A percentile compares a stretch with the other conserved stretches of the same genome.
Conservation (phyloP, 2,888 invertebrate genomes). For the Eudasyphora cyanicolor region DNA sequence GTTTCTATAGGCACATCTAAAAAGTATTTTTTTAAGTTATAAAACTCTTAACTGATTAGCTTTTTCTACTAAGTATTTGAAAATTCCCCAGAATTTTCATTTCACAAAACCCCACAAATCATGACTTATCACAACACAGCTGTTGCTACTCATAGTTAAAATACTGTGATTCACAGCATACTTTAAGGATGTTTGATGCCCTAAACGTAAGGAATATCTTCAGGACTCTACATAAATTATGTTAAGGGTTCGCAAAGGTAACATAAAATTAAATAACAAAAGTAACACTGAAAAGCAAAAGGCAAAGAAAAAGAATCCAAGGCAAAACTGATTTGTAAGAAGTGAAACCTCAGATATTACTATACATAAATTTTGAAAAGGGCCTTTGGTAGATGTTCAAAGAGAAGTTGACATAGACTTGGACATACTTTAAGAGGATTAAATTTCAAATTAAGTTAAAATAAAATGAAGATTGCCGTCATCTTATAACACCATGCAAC, state of each 20-base stretch:
- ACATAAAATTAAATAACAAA: not conserved
- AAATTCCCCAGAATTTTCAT: not conserved
- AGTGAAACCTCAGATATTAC: not conserved
- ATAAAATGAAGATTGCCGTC: not conserved
- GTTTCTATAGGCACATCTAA: no score
- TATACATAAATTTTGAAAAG: not conserved
- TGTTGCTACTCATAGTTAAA: not conserved
- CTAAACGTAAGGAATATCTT: not conserved
- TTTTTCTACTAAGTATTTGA: no score
- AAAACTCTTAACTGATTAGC: no score
- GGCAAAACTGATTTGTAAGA: not conserved
- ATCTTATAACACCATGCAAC: no score
- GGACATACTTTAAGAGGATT: not conserved
- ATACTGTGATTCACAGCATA: not conserved
- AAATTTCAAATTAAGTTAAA: not conserved
- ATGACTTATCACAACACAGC: not conserved
- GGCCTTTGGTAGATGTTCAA: not conserved
- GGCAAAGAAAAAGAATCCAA: not conserved
- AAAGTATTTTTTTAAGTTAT: no score
- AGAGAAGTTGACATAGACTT: not conserved
- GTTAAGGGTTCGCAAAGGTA: not conserved
- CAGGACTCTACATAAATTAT: not conserved
- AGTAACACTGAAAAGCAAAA: not conserved
- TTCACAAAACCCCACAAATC: not conserved
- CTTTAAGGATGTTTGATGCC: not conserved